Evolutionary conservation across 1,140 invertebrate genomes (phyloP), one percentile per base, ranked within the genome.

Genomic region (Chironomus tepperi): DNA sequence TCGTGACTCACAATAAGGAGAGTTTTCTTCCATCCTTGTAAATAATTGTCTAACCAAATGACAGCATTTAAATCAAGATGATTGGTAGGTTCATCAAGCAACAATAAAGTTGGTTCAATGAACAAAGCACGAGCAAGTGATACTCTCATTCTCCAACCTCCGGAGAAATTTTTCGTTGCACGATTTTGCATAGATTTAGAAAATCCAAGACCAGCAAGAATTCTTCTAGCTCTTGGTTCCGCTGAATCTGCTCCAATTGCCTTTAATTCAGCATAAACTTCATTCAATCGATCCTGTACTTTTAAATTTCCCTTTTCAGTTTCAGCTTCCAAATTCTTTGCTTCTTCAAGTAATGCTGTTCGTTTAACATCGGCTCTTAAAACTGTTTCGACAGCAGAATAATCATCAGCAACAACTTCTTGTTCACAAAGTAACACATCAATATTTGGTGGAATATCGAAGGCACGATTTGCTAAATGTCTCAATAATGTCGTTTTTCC

Each of bases 341-440:
- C 89, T 82, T 98, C 95, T 73, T 90, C 87, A 42, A 98, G 79
- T 57, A 99, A 83, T 76, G 88, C 86, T 77, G 90, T 90, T 76
- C 96, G 88, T 79, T 96, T 96, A 12, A 91, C 90, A 84, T 99
- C 97, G 0, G 96, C 93, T 76, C 94, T 95, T 0, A 99, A 81
- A 7, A 99, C 93, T 10, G 94, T 92, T 78, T 98, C 90, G 10
- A 99, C 95, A 57, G 97, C 95, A 7, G 93, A 89, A 7, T 90
- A 91, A 76, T 95, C 90, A 83, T 98, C 96, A 12, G 96, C 96
- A 0, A 94, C 89, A 42, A 99, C 97, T 86, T 98, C 97, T 87
- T 99, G 98, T 85, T 99, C 98, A 83, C 98, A 99, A 77, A 98
- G 92, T 73, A 99, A 84, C 75, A 99, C 93, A 85, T 99, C 98